Evolutionary conservation across 2,113 vertebrate genomes (phyloP).

Genomic region (Gambusia holbrooki): DNA sequence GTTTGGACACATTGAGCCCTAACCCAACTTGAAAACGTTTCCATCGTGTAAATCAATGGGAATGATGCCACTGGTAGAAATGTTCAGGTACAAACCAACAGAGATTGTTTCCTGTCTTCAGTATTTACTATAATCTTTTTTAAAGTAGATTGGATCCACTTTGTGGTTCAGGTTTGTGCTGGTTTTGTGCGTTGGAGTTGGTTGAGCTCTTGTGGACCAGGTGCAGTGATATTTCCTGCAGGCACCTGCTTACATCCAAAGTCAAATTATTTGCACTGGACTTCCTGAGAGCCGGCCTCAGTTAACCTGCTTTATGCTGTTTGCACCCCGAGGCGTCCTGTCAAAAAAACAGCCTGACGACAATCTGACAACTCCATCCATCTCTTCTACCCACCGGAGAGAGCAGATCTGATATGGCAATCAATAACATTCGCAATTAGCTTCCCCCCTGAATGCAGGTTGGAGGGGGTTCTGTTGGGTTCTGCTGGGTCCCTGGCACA

Average conservation of each 20-base stretch:
- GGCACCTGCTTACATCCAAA: conserved; percentile 48
- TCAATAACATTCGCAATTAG: conserved; percentile 84
- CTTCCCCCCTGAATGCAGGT: conserved; percentile 58
- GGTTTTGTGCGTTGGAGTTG: no score
- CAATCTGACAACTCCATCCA: conserved; percentile 81
- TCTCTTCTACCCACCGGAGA: conserved; percentile 79
- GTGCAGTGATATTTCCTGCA: no score
- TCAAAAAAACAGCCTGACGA: conserved; percentile 77
- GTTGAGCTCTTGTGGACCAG: no score
- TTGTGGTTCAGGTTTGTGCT: no score
- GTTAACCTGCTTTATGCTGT: conserved; percentile 68
- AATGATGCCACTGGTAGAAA: no score
- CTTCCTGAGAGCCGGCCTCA: conserved; percentile 42
- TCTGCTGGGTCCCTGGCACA: conserved; percentile 55
- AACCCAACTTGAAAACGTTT: no score
- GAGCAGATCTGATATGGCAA: conserved; percentile 69
- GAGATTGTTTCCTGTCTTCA: no score
- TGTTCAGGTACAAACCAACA: no score
- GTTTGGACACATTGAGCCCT: no score
- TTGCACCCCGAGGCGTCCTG: conserved; percentile 66
- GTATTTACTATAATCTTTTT: no score
- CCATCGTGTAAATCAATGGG: no score
- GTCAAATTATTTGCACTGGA: conserved; percentile 50
- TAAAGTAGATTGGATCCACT: no score
- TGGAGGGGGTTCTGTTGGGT: conserved; percentile 5